Conservation (phyloP, 2,113 vertebrate genomes). For the Siphamia tubifer region DNA sequence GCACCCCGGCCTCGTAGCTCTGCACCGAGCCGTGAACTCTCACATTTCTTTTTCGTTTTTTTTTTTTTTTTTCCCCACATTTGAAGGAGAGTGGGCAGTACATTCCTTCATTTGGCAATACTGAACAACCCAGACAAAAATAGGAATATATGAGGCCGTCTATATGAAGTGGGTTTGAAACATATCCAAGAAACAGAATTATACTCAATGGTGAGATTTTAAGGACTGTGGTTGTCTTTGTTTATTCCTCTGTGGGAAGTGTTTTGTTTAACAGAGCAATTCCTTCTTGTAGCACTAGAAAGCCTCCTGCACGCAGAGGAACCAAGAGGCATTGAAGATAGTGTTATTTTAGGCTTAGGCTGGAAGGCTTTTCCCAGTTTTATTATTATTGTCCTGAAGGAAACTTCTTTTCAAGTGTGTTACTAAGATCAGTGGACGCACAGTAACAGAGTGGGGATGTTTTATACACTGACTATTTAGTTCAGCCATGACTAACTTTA, state of each 20-base stretch:
- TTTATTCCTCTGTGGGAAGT: conserved; percentile 55
- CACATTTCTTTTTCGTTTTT: neutral
- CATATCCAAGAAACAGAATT: neutral
- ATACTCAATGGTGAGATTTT: conserved; percentile 14
- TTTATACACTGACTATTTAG: neutral
- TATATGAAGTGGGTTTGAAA: conserved; percentile 3
- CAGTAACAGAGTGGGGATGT: neutral
- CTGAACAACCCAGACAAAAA: neutral
- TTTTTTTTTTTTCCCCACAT: too few relatives aligned
- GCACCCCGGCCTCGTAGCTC: conserved; percentile 39
- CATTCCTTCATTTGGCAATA: neutral
- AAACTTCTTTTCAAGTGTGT: neutral
- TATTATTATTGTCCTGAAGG: neutral
- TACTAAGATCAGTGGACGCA: neutral
- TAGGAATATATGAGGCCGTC: neutral
- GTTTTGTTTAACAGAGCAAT: conserved; percentile 50
- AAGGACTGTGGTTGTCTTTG: conserved; percentile 38
- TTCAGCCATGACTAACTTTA: neutral
- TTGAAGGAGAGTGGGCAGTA: neutral
- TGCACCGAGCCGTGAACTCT: conserved; percentile 20
- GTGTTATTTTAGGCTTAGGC: conserved; percentile 40
- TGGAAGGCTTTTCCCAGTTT: neutral
- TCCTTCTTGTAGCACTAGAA: conserved; percentile 33
- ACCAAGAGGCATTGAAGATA: neutral
- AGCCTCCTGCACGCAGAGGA: conserved; percentile 42